Conservation (phyloP, 2,113 vertebrate genomes). For the Centropus bengalensis region DNA sequence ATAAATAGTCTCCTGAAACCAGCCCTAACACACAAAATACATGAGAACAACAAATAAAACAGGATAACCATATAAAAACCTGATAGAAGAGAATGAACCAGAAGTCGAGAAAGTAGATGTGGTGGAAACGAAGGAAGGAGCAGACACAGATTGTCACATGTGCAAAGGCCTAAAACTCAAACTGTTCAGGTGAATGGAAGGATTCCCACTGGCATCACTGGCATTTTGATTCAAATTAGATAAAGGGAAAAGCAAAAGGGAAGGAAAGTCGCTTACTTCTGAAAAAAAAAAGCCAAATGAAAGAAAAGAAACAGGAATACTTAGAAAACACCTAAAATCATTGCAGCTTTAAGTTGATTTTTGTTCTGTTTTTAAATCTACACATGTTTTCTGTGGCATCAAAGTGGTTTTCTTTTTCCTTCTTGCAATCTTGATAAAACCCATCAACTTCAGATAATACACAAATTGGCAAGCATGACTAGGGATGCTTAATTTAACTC, state of each 20-base stretch:
- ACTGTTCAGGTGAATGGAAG: not conserved
- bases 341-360: not conserved
- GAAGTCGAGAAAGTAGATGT: not conserved
- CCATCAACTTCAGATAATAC: not conserved
- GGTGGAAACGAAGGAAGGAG: not conserved
- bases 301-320: not conserved
- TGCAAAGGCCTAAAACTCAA: not conserved
- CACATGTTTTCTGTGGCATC: not conserved
- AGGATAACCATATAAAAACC: not conserved
- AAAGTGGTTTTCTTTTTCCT: not conserved
- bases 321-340: not conserved
- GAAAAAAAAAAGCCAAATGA: not conserved
- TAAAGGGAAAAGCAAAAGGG: not conserved
- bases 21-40: not conserved
- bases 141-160: not conserved
- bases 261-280: not conserved
- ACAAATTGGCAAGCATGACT: not conserved
- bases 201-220: not conserved
- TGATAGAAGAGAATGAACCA: not conserved
- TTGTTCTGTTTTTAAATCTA: not conserved
- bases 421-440: not conserved
- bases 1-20: not conserved
- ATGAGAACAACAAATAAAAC: not conserved
- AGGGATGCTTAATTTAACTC: not conserved
- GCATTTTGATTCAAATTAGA: not conserved